Percentiles rank a stretch among this genome's conserved stretches.
These are phyloP conservation scores for Leptonema lineaticorne DNA, from an alignment of 1,140 invertebrate genomes.

Conservation along the genomic window DNA sequence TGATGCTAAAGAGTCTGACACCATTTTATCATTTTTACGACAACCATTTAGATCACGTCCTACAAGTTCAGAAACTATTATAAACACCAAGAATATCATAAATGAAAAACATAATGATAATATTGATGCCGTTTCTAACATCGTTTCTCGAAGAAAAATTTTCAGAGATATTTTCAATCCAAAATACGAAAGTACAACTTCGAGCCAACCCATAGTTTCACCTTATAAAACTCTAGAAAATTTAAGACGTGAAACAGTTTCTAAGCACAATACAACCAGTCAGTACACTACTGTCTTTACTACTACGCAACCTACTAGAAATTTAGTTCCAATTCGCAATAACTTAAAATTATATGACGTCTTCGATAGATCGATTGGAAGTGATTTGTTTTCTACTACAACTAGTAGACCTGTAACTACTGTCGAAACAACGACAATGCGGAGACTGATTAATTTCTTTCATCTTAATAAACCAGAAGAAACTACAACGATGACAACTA, in stretches of 20 bases:
- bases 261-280: constrained; percentile 29
- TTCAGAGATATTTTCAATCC: constrained; percentile 35
- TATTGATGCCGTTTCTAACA: constrained; percentile 37
- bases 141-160: constrained; percentile 30
- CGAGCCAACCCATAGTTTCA: constrained; percentile 46
- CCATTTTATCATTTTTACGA: constrained; percentile 37
- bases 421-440: constrained; percentile 22
- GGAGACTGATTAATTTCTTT: not conserved
- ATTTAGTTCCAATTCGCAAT: constrained; percentile 8
- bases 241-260: constrained; percentile 41
- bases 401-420: constrained; percentile 6
- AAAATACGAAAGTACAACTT: constrained; percentile 34
- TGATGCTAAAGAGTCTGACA: constrained; percentile 34
- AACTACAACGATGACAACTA: not conserved
- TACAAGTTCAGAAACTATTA: constrained; percentile 1
- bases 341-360: constrained; percentile 22
- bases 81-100: constrained; percentile 21
- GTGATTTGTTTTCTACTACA: constrained; percentile 4
- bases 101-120: constrained; percentile 33
- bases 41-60: constrained; percentile 20
- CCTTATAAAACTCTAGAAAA: constrained; percentile 50
- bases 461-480: not conserved
- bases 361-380: constrained; percentile 19
- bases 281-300: constrained; percentile 23
- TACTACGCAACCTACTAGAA: constrained; percentile 32